phyloP scores from a whole-genome alignment of 2,888 invertebrate genomes.

The Hydraecia micacea region DNA sequence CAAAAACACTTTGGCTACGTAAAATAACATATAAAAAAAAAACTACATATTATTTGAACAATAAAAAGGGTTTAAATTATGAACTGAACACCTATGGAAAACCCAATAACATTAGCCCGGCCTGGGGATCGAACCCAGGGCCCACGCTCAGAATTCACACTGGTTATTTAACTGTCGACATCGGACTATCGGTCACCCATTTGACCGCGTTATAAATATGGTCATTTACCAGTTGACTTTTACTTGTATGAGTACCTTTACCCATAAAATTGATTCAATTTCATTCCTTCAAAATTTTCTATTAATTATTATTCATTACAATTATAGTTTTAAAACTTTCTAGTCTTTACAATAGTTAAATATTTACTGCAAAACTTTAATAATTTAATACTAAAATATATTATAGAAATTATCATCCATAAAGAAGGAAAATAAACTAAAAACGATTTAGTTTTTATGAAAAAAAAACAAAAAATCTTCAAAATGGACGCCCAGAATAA shows the following conservation, averaged over 20 bases:
- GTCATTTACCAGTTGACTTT: too few relatives aligned
- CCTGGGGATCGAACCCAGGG: conserved; percentile 14
- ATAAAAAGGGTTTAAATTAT: background rate
- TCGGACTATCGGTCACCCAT: background rate
- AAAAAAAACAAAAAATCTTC: conserved; percentile 11
- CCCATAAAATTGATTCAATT: conserved; percentile 51
- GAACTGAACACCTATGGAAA: background rate
- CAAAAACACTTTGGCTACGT: background rate
- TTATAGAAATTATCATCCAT: conserved; percentile 8
- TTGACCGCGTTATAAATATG: too few relatives aligned
- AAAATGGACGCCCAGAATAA: conserved; percentile 20
- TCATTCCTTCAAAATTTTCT: conserved; percentile 14
- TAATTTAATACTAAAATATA: background rate
- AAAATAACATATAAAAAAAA: background rate
- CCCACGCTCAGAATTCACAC: background rate
- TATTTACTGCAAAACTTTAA: conserved; percentile 6
- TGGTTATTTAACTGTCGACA: background rate
- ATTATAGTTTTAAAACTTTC: conserved; percentile 17
- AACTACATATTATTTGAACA: background rate
- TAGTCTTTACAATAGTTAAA: conserved; percentile 15
- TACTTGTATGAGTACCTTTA: background rate
- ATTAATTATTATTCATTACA: conserved; percentile 37
- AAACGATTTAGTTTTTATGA: conserved; percentile 24
- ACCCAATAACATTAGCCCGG: background rate
- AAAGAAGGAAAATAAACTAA: conserved; percentile 25